Evolutionary conservation across 2,888 invertebrate species (phyloP).

Genomic region (Watsonalla binaria): DNA sequence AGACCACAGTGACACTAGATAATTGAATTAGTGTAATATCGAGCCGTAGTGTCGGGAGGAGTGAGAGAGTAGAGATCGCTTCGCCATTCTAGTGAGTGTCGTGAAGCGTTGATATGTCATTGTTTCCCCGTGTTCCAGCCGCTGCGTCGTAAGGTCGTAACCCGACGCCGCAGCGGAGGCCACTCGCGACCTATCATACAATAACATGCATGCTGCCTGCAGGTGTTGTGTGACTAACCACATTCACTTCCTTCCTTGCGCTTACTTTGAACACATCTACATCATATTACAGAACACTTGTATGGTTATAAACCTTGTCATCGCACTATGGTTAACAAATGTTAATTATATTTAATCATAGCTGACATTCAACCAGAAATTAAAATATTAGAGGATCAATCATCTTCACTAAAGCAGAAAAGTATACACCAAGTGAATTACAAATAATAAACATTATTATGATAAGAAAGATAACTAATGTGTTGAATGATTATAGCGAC

Average conservation of each 20-base stretch:
- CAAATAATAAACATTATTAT: not conserved
- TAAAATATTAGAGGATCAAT: too few relatives aligned
- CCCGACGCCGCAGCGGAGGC: conserved; percentile 24
- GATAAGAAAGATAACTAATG: not conserved
- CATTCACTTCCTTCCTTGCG: not conserved
- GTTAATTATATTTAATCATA: too few relatives aligned
- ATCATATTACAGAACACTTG: too few relatives aligned
- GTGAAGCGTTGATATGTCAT: conserved; percentile 22
- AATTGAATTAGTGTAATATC: not conserved
- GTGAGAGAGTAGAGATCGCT: too few relatives aligned
- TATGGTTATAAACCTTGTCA: too few relatives aligned
- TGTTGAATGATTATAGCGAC: not conserved
- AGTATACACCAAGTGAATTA: not conserved
- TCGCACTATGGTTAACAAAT: too few relatives aligned
- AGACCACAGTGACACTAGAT: not conserved
- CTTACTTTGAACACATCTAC: too few relatives aligned
- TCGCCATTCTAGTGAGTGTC: not conserved
- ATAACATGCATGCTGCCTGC: not conserved
- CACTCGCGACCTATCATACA: conserved; percentile 10
- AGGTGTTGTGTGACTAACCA: not conserved
- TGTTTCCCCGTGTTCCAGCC: conserved; percentile 22
- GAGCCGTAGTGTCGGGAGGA: too few relatives aligned
- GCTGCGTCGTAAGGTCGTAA: conserved; percentile 16
- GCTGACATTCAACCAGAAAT: too few relatives aligned
- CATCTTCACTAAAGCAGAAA: too few relatives aligned